A percentile compares a stretch with the other conserved stretches of the same genome.
Conservation (phyloP, 1,140 invertebrate genomes). For the Telenomus remus region DNA sequence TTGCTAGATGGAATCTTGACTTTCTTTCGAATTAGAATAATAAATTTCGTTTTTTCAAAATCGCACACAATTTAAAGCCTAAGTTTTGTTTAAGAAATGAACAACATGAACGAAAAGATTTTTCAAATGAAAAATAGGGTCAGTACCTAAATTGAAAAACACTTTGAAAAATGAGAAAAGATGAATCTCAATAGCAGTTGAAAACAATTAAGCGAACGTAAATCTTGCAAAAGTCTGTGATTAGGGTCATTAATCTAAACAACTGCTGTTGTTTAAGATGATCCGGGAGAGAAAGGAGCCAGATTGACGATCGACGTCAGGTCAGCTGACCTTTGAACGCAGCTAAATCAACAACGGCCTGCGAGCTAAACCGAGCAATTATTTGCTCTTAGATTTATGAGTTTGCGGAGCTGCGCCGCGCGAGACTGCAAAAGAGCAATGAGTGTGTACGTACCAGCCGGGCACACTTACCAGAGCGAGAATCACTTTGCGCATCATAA, state of each 20-base stretch:
- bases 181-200: not conserved
- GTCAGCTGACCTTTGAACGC: conserved; percentile 67
- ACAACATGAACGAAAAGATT: too few relatives aligned
- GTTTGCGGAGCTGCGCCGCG: conserved; percentile 64
- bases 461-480: conserved; percentile 53
- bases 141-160: too few relatives aligned
- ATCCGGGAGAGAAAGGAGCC: conserved; percentile 40
- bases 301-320: conserved; percentile 48
- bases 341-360: conserved; percentile 71
- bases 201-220: not conserved
- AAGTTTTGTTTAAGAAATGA: too few relatives aligned
- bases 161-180: too few relatives aligned
- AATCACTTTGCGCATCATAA: conserved; percentile 73
- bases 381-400: conserved; percentile 74
- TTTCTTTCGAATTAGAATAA: too few relatives aligned
- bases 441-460: conserved; percentile 33
- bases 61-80: too few relatives aligned
- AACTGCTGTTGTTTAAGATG: conserved; percentile 32
- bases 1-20: conserved; percentile 44
- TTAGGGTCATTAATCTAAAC: conserved; percentile 35
- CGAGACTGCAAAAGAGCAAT: conserved; percentile 48
- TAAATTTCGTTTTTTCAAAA: too few relatives aligned
- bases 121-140: too few relatives aligned
- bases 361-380: conserved; percentile 67
- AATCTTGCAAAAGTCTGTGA: conserved; percentile 13